Percentiles rank a stretch among this genome's conserved stretches.
phyloP scores from a whole-genome alignment of 2,113 vertebrate species.

The Acinonyx jubatus region DNA sequence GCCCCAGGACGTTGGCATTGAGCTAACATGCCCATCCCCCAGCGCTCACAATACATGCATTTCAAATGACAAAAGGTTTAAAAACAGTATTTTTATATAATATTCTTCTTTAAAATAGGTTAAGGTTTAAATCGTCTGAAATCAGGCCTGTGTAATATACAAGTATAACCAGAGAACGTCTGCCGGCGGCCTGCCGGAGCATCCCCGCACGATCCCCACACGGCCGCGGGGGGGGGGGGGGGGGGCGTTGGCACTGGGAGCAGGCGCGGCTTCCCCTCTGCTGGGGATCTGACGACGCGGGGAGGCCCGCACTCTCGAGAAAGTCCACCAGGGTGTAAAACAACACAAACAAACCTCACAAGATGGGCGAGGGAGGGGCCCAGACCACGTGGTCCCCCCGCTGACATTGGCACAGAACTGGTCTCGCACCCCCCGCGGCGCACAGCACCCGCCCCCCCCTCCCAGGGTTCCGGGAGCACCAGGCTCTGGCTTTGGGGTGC shows the following conservation, averaged over 20 bases:
- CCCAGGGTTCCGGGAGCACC: neutral
- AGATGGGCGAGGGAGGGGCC: neutral
- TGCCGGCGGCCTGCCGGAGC: conserved; percentile 59
- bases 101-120: conserved; percentile 86
- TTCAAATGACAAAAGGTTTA: conserved; percentile 85
- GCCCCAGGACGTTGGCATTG: neutral
- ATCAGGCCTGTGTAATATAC: conserved; percentile 85
- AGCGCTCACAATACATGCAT: conserved; percentile 84
- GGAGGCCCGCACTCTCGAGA: neutral
- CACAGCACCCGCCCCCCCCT: neutral
- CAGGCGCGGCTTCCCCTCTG: neutral
- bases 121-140: conserved; percentile 83
- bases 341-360: neutral
- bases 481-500: neutral
- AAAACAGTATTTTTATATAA: conserved; percentile 87
- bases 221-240: too few species aligned
- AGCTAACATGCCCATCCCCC: neutral
- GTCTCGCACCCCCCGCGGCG: neutral
- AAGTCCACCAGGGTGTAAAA: neutral
- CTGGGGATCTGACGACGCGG: neutral
- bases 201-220: too few species aligned
- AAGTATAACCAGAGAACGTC: conserved; percentile 81
- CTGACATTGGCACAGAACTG: neutral
- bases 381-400: neutral
- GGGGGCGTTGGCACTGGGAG: conserved; percentile 80